Evolutionary conservation across 2,888 invertebrate species (phyloP).

Genomic region (Loripinus fragilis): DNA sequence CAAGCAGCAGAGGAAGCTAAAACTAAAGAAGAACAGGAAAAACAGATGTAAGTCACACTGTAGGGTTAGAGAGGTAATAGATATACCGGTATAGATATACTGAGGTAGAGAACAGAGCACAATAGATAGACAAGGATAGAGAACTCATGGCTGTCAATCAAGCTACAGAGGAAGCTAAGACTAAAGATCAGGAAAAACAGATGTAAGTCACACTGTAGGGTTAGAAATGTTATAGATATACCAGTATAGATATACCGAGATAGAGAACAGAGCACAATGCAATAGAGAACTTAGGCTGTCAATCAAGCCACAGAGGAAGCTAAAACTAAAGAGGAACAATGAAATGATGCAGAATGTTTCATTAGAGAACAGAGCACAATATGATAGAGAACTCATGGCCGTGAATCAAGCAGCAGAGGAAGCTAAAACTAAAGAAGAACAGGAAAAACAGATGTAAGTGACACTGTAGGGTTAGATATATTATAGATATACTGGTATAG

Average conservation of each 20-base stretch:
- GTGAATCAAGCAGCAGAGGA: constrained; percentile 69
- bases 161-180: constrained; percentile 70
- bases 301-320: constrained; percentile 69
- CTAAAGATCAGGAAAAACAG: constrained; percentile 68
- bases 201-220: no score
- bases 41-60: constrained; percentile 81
- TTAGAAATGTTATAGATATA: no score
- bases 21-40: constrained; percentile 87
- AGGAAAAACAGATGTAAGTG: constrained; percentile 85
- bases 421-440: constrained; percentile 86
- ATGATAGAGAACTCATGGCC: constrained; percentile 86
- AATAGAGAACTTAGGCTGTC: constrained; percentile 85
- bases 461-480: no score
- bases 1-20: constrained; percentile 70
- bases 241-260: no score
- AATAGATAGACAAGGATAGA: constrained; percentile 91
- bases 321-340: constrained; percentile 86
- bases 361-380: constrained; percentile 95
- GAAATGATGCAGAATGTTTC: no score
- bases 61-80: no score
- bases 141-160: constrained; percentile 77
- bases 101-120: constrained; percentile 96
- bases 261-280: constrained; percentile 94
- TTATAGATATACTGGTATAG: no score
- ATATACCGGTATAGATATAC: no score